These are phyloP conservation scores for Gasterosteus nipponicus DNA, from an alignment of 2,113 vertebrate species.

Conservation along the genomic window DNA sequence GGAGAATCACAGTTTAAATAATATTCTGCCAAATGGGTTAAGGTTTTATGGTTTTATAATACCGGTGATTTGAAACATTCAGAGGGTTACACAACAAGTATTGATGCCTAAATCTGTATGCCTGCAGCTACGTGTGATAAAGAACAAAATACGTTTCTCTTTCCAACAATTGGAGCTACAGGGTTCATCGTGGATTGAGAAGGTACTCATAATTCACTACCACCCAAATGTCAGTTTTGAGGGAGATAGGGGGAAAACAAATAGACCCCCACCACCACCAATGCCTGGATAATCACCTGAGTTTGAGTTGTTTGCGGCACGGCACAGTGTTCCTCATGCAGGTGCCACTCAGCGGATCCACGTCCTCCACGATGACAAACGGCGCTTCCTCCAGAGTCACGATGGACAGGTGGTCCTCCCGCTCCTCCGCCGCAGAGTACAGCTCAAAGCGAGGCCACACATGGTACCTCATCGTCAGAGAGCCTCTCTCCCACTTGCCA, in stretches of 20 bases:
- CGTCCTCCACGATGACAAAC: slow-evolving; percentile 98
- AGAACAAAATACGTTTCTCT: neutral
- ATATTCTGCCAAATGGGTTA: neutral
- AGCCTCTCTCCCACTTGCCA: slow-evolving; percentile 97
- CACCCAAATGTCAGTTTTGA: neutral
- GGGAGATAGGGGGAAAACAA: neutral
- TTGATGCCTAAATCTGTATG: slow-evolving; percentile 15
- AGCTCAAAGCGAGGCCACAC: slow-evolving; percentile 97
- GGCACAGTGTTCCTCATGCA: slow-evolving; percentile 99
- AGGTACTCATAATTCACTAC: neutral
- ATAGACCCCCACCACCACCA: too few relatives aligned
- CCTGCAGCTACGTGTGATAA: neutral
- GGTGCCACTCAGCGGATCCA: slow-evolving; percentile 96
- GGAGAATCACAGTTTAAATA: neutral
- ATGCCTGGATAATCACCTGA: slow-evolving; percentile 65
- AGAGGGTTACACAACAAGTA: neutral
- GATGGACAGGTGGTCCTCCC: slow-evolving; percentile 96
- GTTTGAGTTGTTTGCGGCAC: slow-evolving; percentile 93
- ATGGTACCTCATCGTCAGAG: slow-evolving; percentile 95
- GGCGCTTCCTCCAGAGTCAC: slow-evolving; percentile 98
- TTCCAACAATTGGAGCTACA: neutral
- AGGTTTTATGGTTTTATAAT: neutral
- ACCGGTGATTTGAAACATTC: neutral
- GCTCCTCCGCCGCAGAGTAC: slow-evolving; percentile 89
- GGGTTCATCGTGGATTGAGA: neutral